A percentile compares a stretch with the other conserved stretches of the same genome.
These are phyloP conservation scores for Strigamia transsilvanica DNA, from an alignment of 2,888 invertebrate species.

Conservation along the genomic window DNA sequence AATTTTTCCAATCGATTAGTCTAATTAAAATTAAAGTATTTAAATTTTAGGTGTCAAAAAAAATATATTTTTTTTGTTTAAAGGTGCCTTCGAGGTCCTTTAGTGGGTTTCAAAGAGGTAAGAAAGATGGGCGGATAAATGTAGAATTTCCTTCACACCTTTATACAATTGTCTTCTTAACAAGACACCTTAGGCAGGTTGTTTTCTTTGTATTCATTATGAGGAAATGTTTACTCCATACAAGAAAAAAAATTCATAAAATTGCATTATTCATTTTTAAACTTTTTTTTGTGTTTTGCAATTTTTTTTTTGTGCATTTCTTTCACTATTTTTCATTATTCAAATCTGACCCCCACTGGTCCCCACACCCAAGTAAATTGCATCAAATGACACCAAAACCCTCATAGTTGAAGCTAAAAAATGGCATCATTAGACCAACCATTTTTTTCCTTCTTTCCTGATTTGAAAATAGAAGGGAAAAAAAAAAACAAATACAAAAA, in stretches of 20 bases:
- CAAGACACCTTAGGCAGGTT: background rate
- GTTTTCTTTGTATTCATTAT: background rate
- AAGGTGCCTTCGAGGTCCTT: too few relatives aligned
- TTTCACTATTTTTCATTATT: background rate
- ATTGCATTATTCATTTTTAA: background rate
- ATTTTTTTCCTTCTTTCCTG: background rate
- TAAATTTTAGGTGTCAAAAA: background rate
- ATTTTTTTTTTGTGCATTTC: background rate
- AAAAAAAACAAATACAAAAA: background rate
- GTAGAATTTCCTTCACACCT: constrained; percentile 3
- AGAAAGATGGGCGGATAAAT: background rate
- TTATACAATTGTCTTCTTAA: background rate
- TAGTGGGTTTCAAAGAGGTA: background rate
- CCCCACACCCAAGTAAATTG: background rate
- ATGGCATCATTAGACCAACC: background rate
- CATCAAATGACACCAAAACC: background rate
- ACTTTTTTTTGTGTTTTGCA: background rate
- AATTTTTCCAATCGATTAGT: background rate
- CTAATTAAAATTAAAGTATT: background rate
- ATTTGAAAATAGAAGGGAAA: background rate
- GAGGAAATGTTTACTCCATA: constrained; percentile 18
- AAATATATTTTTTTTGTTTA: background rate
- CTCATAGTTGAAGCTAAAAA: background rate
- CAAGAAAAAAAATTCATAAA: background rate
- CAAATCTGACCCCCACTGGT: background rate